These are phyloP conservation scores for Epinotia nisella DNA, from an alignment of 2,888 invertebrate genomes.

Conservation along the genomic window DNA sequence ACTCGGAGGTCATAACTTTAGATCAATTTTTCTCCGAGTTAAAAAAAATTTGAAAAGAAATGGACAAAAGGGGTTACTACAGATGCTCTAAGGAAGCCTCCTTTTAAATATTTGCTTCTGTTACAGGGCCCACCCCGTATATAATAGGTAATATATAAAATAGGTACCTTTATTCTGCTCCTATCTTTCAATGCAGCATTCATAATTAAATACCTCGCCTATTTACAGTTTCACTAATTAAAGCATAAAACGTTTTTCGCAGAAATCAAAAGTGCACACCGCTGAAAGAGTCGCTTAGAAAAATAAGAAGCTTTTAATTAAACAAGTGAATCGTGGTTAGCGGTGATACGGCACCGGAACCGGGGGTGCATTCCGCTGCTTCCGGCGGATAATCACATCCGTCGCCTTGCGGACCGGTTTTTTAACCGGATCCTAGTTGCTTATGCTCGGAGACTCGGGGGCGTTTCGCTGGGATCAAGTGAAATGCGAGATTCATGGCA, in stretches of 20 bases:
- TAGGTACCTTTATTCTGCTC: too few relatives aligned
- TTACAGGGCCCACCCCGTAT: too few relatives aligned
- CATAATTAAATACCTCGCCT: not conserved
- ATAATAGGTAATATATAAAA: too few relatives aligned
- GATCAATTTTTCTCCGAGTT: too few relatives aligned
- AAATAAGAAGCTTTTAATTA: constrained; percentile 22
- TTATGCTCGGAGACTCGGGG: not conserved
- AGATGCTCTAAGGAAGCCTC: too few relatives aligned
- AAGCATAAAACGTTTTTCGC: not conserved
- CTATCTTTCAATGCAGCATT: not conserved
- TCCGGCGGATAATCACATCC: constrained; percentile 31
- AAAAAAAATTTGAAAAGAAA: too few relatives aligned
- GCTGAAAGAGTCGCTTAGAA: constrained; percentile 4
- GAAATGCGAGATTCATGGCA: not conserved
- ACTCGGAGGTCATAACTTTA: too few relatives aligned
- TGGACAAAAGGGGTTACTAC: too few relatives aligned
- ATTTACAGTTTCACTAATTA: not conserved
- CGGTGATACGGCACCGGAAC: constrained; percentile 23
- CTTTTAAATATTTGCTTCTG: too few relatives aligned
- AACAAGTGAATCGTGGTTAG: not conserved
- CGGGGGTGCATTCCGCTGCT: constrained; percentile 19
- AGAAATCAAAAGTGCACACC: not conserved
- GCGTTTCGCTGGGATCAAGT: not conserved
- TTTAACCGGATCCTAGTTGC: not conserved
- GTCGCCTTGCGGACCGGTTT: not conserved